Percentiles rank a stretch among this genome's conserved stretches.
Evolutionary conservation across 2,113 vertebrate species (phyloP).

Genomic region (Smithornis capensis): DNA sequence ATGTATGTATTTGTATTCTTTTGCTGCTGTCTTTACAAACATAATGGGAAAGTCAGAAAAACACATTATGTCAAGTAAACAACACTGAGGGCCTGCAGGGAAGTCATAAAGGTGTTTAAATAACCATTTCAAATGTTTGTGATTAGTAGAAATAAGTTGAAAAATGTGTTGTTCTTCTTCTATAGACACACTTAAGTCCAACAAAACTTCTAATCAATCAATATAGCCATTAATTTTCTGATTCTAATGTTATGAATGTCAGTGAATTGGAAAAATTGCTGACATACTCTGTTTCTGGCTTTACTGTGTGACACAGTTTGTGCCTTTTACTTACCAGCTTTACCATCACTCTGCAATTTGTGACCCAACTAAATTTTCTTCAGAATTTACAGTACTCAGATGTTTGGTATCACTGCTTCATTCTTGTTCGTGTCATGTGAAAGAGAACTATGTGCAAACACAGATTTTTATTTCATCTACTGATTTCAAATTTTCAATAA

Average conservation of each 20-base stretch:
- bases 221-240: background rate
- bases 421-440: background rate
- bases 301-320: background rate
- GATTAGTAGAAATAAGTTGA: background rate
- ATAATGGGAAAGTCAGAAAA: background rate
- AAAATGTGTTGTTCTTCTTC: background rate
- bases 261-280: background rate
- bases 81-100: background rate
- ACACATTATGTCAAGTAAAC: background rate
- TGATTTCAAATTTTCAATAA: background rate
- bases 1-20: background rate
- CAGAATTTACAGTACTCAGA: background rate
- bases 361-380: background rate
- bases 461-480: background rate
- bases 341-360: background rate
- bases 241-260: background rate
- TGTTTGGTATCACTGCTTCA: background rate
- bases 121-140: background rate
- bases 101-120: constrained; percentile 13
- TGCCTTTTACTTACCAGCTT: background rate
- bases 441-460: background rate
- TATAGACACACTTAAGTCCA: background rate
- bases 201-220: background rate
- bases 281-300: background rate
- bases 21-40: background rate